Base-by-base conservation (phyloP, 1,140 invertebrate genomes). In the Schlechtendalia chinensis region DNA sequence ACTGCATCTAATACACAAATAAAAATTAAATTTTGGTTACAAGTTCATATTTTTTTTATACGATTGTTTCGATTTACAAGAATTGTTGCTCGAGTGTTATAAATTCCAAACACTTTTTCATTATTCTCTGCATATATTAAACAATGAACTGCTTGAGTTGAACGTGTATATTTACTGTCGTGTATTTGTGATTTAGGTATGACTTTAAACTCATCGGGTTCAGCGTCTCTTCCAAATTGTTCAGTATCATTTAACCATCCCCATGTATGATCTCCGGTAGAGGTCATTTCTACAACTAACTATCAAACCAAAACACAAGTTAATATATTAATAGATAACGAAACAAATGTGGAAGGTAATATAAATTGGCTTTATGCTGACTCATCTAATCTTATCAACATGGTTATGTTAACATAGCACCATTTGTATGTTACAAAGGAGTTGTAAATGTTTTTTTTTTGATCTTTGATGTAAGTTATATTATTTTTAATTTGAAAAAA, bases 1-100 rank as follows among this genome's bases (percentile, higher is more conserved):
- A 83, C 82, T 89, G 88, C 89, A 90, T 89, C 88, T 89, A 83
- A 69, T 17, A 47, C 12, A 50, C 6, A 53, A 72, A 47, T 5
- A 12, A 1, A 54, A 72, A 53, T 29, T 32, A 32, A 54, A 17
- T 47, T 24, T 29, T 5, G 12, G 14, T 50, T 39, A 65, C 45
- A 22, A 14, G 22, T 22, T 67, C 5, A 16, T 8, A 50, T 12
- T 24, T 24, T 50, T 19, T 10, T 50, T 27, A 8, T n/a, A 8
- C n/a, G n/a, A n/a, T n/a, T n/a, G n/a, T 81, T 32, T 67, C 67
- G 32, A 80, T 84, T 83, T 82, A 85, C 84, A 71, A 85, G 69
- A 29, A 85, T 80, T 24, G 81, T 54, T 39, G 84, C 84, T 80
- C 83, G 81, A 11, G 82, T 50, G 22, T 82, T 72, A 53, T 84